These are phyloP conservation scores for Parnassius apollo DNA, from an alignment of 2,888 invertebrate species.

Conservation along the genomic window DNA sequence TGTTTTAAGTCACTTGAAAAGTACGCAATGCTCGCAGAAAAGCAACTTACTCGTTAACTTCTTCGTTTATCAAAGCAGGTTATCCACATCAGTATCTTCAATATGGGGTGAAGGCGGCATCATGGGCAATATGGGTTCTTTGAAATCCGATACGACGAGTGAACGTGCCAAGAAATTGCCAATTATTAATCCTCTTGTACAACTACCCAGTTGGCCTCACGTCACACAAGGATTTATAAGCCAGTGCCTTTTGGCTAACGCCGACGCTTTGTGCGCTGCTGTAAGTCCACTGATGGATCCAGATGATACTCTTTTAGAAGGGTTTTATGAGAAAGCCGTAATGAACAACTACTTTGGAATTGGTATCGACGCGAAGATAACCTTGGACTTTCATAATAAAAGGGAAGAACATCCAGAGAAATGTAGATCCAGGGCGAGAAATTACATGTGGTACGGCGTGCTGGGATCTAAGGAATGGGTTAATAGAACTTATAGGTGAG, in stretches of 20 bases:
- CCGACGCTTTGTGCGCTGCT: constrained; percentile 97
- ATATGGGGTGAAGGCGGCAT: constrained; percentile 73
- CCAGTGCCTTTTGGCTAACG: constrained; percentile 96
- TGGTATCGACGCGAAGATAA: constrained; percentile 98
- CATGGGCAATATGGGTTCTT: constrained; percentile 45
- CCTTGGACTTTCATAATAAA: constrained; percentile 97
- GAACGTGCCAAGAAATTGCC: constrained; percentile 87
- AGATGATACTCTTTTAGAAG: constrained; percentile 92
- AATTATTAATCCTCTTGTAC: constrained; percentile 94
- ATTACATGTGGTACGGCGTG: constrained; percentile 97
- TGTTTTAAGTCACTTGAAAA: too few species aligned
- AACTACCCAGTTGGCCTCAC: constrained; percentile 93
- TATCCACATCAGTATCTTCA: constrained; percentile 77
- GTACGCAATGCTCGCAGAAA: too few species aligned
- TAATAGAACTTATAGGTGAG: constrained; percentile 92
- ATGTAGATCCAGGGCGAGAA: constrained; percentile 95
- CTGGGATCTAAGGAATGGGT: constrained; percentile 89
- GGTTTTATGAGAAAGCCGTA: constrained; percentile 95
- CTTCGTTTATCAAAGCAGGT: constrained; percentile 45
- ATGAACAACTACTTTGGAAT: constrained; percentile 99
- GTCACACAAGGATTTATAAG: constrained; percentile 93
- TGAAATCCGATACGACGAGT: constrained; percentile 75
- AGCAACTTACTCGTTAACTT: too few species aligned
- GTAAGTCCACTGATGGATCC: constrained; percentile 97
- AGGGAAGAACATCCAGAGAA: constrained; percentile 98